Conservation (phyloP, 1,140 invertebrate genomes). For the Orius insidiosus region DNA sequence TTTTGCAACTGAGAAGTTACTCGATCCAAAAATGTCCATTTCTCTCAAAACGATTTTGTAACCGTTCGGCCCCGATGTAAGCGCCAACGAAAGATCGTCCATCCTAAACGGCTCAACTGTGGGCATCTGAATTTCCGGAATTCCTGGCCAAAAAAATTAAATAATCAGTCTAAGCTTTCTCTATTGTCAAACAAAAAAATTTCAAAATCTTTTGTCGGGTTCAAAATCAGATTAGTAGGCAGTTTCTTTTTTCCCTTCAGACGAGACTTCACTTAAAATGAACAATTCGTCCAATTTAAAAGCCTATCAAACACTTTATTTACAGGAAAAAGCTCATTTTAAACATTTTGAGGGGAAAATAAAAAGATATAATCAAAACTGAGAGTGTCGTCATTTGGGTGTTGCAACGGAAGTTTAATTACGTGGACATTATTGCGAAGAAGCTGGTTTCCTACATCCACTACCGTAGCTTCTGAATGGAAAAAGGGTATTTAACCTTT, state of each 20-base stretch:
- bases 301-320: neutral
- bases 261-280: slow-evolving; percentile 1
- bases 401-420: too few species aligned
- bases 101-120: slow-evolving; percentile 52
- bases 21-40: slow-evolving; percentile 46
- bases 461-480: too few species aligned
- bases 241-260: neutral
- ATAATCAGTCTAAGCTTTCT: too few species aligned
- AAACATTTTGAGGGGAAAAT: neutral
- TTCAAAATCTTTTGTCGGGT: neutral
- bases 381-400: too few species aligned
- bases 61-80: slow-evolving; percentile 49
- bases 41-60: slow-evolving; percentile 49
- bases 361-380: neutral
- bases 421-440: too few species aligned
- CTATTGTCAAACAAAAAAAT: neutral
- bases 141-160: too few species aligned
- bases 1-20: slow-evolving; percentile 45
- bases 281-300: neutral
- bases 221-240: neutral
- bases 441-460: too few species aligned
- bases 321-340: neutral
- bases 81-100: slow-evolving; percentile 44
- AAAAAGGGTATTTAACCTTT: too few species aligned
- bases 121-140: slow-evolving; percentile 48